Conservation (phyloP, 2,797 vertebrate species). For the Nannoperca obscura region DNA sequence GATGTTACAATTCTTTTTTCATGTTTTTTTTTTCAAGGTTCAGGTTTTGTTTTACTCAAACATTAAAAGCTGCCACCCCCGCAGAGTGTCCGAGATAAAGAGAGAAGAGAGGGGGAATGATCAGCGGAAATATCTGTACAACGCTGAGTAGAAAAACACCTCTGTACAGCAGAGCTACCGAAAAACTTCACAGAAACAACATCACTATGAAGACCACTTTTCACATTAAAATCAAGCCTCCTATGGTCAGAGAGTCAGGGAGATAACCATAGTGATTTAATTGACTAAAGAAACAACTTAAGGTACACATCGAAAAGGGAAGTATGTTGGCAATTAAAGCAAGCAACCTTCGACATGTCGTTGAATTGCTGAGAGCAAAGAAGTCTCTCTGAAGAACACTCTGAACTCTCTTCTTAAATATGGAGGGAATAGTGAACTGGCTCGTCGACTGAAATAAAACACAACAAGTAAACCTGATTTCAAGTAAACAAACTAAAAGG, state of each 20-base stretch:
- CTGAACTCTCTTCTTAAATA: conserved; percentile 40
- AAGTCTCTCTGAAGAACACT: conserved; percentile 29
- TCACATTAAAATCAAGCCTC: conserved; percentile 79
- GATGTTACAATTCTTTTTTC: conserved; percentile 47
- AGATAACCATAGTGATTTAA: conserved; percentile 34
- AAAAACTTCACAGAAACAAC: conserved; percentile 79
- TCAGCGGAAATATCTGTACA: conserved; percentile 68
- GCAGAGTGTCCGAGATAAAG: conserved; percentile 62
- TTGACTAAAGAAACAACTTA: conserved; percentile 45
- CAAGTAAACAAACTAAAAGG: conserved; percentile 26
- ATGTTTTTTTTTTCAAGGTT: conserved; percentile 31
- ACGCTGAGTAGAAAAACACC: conserved; percentile 74
- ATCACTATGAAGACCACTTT: conserved; percentile 79
- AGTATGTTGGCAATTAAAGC: conserved; percentile 59
- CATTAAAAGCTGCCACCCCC: conserved; percentile 78
- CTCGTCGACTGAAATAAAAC: conserved; percentile 15
- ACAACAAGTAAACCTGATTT: conserved; percentile 14
- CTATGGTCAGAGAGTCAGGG: conserved; percentile 49
- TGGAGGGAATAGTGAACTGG: conserved; percentile 18
- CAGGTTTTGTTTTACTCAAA: conserved; percentile 69
- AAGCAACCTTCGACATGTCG: conserved; percentile 56
- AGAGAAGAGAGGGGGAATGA: conserved; percentile 29
- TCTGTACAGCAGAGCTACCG: conserved; percentile 79
- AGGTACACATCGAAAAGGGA: conserved; percentile 50
- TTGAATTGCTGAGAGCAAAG: conserved; percentile 31